These are phyloP conservation scores for Phalanger gymnotis DNA, from an alignment of 2,797 vertebrate species.

Conservation along the genomic window DNA sequence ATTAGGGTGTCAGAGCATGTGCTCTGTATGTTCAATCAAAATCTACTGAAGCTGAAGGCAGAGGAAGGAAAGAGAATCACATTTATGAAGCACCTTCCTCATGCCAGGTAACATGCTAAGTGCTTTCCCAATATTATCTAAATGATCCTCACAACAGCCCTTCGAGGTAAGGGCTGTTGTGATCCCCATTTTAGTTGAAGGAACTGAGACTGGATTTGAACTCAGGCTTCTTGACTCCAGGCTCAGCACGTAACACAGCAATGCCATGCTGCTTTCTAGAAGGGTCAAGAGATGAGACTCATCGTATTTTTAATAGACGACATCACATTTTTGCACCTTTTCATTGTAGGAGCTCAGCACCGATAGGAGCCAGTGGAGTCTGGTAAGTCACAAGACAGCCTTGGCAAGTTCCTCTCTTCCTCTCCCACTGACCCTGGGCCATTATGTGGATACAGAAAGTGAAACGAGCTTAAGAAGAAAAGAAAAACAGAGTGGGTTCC, in stretches of 20 bases:
- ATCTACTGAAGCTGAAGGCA: not conserved
- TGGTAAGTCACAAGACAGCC: too few species aligned
- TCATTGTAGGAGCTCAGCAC: not conserved
- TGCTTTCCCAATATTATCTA: not conserved
- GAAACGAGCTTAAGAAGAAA: not conserved
- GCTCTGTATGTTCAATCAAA: not conserved
- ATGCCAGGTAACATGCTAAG: not conserved
- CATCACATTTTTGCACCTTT: not conserved
- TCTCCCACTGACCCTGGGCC: not conserved
- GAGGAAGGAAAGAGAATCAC: not conserved
- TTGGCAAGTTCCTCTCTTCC: not conserved
- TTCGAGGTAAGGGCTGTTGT: not conserved
- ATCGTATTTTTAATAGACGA: not conserved
- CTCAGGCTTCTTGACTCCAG: not conserved
- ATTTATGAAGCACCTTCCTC: not conserved
- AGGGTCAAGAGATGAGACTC: not conserved
- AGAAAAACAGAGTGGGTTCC: not conserved
- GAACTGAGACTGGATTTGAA: not conserved
- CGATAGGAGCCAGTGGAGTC: too few species aligned
- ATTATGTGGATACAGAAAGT: not conserved
- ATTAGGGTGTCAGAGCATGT: not conserved
- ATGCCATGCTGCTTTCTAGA: not conserved
- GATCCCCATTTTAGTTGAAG: not conserved
- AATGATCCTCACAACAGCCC: not conserved
- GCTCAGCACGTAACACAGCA: not conserved